These are phyloP conservation scores for Drosophila parthenogenetica DNA, from an alignment of 2,888 invertebrate species.

Conservation along the genomic window DNA sequence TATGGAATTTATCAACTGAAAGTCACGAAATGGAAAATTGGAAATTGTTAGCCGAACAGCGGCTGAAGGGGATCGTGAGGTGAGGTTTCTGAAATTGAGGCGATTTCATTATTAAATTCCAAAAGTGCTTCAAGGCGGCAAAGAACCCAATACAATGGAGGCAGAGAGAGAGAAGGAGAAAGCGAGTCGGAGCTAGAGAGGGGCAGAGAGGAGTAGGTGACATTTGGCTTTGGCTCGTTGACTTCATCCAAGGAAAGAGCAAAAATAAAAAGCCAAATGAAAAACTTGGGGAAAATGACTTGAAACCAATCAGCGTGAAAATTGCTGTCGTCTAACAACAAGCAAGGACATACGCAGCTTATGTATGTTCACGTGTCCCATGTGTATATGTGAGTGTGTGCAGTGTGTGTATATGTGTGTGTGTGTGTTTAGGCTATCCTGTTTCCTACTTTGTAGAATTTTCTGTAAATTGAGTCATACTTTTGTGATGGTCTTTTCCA, in stretches of 20 bases:
- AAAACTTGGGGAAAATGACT: slow-evolving; percentile 64
- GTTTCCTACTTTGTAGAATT: slow-evolving; percentile 34
- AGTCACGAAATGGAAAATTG: slow-evolving; percentile 68
- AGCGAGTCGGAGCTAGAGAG: neutral
- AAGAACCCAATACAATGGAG: neutral
- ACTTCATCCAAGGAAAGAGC: slow-evolving; percentile 52
- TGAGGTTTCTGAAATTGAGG: slow-evolving; percentile 50
- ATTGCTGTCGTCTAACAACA: slow-evolving; percentile 57
- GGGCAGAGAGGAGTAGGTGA: slow-evolving; percentile 30
- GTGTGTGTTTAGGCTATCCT: slow-evolving; percentile 23
- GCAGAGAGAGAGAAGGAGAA: neutral
- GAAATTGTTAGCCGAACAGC: slow-evolving; percentile 54
- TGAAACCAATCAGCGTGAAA: slow-evolving; percentile 79
- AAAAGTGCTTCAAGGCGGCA: slow-evolving; percentile 56
- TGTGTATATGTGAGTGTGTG: slow-evolving; percentile 15
- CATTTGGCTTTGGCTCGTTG: slow-evolving; percentile 77
- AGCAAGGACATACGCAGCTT: slow-evolving; percentile 41
- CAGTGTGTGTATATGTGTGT: slow-evolving; percentile 11
- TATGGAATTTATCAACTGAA: slow-evolving; percentile 71
- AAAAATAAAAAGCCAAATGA: slow-evolving; percentile 37
- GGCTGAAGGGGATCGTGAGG: neutral
- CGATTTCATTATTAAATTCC: slow-evolving; percentile 81
- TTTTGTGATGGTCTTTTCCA: slow-evolving; percentile 23
- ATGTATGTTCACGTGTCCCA: slow-evolving; percentile 21
- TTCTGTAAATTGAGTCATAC: slow-evolving; percentile 69